These are phyloP conservation scores for Loris lydekkerianus DNA, from an alignment of 2,797 vertebrate species.

Conservation along the genomic window DNA sequence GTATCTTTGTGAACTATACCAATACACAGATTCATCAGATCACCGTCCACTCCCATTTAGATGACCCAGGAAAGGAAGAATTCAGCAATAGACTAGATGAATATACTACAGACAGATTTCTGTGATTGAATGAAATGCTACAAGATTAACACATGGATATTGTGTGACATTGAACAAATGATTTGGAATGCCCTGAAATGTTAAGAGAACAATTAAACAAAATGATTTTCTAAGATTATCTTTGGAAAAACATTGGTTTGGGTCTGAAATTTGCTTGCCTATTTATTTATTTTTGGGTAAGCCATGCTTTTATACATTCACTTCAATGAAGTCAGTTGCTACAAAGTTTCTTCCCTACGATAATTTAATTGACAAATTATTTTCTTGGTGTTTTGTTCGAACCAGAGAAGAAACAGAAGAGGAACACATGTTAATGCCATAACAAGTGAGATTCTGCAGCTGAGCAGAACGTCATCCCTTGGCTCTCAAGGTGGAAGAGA, in stretches of 20 bases:
- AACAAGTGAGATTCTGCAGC: background rate
- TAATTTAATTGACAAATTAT: constrained; percentile 52
- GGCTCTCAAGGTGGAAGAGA: background rate
- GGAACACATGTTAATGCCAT: background rate
- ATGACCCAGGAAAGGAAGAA: background rate
- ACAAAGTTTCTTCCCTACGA: constrained; percentile 13
- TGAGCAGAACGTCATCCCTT: constrained; percentile 4
- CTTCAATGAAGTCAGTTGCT: constrained; percentile 2
- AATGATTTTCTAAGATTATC: background rate
- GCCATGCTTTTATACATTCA: background rate
- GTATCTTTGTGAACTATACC: background rate
- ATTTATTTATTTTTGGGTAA: background rate
- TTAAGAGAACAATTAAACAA: background rate
- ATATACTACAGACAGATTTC: background rate
- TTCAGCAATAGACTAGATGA: background rate
- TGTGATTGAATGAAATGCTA: background rate
- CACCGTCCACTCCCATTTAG: background rate
- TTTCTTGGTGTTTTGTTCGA: constrained; percentile 22
- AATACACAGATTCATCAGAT: background rate
- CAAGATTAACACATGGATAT: background rate
- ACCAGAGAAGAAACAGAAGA: background rate
- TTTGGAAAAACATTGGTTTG: background rate
- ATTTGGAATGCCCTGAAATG: background rate
- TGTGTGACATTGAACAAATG: background rate
- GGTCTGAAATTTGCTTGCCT: background rate